These are phyloP conservation scores for Lerista edwardsae DNA, from an alignment of 2,797 vertebrate species.

Conservation along the genomic window DNA sequence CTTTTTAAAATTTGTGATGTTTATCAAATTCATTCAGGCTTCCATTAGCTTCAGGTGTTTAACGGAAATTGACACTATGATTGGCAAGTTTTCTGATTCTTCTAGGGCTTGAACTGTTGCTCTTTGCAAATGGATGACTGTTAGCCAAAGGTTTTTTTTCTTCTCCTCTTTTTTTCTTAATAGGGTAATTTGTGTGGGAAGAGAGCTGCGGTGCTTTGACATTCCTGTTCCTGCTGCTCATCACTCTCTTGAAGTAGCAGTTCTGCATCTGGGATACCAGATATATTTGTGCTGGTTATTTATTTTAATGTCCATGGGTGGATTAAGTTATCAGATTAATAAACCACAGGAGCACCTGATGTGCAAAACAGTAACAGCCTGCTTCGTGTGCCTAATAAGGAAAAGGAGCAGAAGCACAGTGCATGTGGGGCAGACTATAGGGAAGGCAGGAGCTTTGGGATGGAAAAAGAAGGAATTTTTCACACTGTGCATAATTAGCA, in stretches of 20 bases:
- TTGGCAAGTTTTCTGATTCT: fast-evolving
- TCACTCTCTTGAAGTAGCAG: slow-evolving; percentile 21
- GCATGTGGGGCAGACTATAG: neutral
- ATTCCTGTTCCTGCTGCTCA: slow-evolving; percentile 20
- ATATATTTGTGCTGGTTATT: slow-evolving; percentile 29
- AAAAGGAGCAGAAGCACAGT: slow-evolving; percentile 9
- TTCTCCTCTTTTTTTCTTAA: slow-evolving; percentile 16
- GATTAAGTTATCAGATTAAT: slow-evolving; percentile 54
- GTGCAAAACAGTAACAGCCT: slow-evolving; percentile 55
- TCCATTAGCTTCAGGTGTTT: slow-evolving; percentile 1
- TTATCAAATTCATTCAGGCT: neutral
- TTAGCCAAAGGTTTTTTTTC: neutral
- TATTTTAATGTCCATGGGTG: slow-evolving; percentile 42
- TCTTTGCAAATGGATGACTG: neutral
- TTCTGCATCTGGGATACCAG: neutral
- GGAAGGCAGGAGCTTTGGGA: too few species aligned
- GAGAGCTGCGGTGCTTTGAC: neutral
- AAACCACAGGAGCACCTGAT: slow-evolving; percentile 51
- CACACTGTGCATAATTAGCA: too few species aligned
- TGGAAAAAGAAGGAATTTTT: too few species aligned
- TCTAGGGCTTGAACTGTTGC: neutral
- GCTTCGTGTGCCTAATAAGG: slow-evolving; percentile 44
- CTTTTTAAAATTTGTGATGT: slow-evolving; percentile 6
- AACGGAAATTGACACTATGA: neutral
- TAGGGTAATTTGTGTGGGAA: slow-evolving; percentile 42